These are phyloP conservation scores for Enteromius afrohamiltoni DNA, from an alignment of 2,797 vertebrate genomes.

Conservation along the genomic window DNA sequence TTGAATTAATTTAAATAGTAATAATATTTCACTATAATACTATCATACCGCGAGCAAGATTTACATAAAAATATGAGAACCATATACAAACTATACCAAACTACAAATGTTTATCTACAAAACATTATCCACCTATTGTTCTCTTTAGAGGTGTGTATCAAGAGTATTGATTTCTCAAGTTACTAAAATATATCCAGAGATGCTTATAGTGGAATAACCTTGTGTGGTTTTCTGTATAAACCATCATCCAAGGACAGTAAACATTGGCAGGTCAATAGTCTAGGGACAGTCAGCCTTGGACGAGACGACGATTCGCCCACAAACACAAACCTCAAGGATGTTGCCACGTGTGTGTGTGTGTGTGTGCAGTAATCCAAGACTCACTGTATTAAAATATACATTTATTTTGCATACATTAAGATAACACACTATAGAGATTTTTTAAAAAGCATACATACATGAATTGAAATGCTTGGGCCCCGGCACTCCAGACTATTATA, in stretches of 20 bases:
- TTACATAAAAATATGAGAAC: no score
- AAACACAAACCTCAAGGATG: conserved; percentile 35
- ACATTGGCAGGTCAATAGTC: neutral
- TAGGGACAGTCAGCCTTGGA: conserved; percentile 4
- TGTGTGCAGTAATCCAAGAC: neutral
- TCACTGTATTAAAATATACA: neutral
- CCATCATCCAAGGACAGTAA: neutral
- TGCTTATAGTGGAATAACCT: neutral
- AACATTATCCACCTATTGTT: no score
- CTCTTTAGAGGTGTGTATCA: no score
- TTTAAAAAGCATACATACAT: no score
- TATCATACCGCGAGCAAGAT: no score
- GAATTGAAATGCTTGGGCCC: neutral
- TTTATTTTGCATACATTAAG: neutral
- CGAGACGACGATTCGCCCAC: neutral
- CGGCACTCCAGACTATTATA: neutral
- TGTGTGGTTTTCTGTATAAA: neutral
- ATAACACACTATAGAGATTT: no score
- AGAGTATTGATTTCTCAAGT: no score
- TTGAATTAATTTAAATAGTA: no score
- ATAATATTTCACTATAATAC: no score
- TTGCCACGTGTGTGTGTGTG: neutral
- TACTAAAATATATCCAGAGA: no score
- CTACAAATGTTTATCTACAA: no score
- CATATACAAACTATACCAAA: no score